Conservation (phyloP, 2,797 vertebrate species). For the Sebastes cheni region DNA sequence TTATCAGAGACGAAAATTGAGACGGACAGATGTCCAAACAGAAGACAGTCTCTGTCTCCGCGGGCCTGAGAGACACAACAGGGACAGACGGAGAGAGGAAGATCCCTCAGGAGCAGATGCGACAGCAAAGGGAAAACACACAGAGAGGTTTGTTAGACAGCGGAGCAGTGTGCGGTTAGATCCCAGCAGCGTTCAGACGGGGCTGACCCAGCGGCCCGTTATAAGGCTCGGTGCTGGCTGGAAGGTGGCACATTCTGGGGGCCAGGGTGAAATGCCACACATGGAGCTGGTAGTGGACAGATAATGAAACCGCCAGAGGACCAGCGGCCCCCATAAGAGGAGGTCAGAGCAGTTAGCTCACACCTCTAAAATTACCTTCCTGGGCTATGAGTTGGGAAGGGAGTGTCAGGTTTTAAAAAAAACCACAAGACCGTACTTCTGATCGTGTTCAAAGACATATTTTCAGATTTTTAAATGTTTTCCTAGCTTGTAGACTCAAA, state of each 20-base stretch:
- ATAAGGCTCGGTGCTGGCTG: constrained; percentile 43
- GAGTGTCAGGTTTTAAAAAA: constrained; percentile 2
- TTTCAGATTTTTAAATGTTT: neutral
- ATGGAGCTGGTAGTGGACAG: constrained; percentile 35
- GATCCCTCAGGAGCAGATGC: constrained; percentile 23
- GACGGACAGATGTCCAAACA: constrained; percentile 69
- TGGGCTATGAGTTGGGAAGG: neutral
- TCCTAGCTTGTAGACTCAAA: neutral
- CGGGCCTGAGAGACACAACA: constrained; percentile 39
- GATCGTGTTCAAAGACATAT: neutral
- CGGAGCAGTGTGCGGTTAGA: constrained; percentile 45
- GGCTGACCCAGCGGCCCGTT: constrained; percentile 37
- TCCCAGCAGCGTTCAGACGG: neutral
- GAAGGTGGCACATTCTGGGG: constrained; percentile 78
- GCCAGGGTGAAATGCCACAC: constrained; percentile 76
- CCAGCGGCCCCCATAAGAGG: neutral
- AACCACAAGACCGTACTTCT: neutral
- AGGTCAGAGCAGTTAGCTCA: constrained; percentile 54
- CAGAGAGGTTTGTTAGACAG: constrained; percentile 59
- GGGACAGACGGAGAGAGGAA: constrained; percentile 4
- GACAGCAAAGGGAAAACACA: constrained; percentile 33
- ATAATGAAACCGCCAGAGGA: constrained; percentile 58
- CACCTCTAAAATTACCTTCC: constrained; percentile 55
- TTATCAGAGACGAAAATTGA: constrained; percentile 63
- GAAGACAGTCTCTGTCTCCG: constrained; percentile 51